A percentile compares a stretch with the other conserved stretches of the same genome.
Conservation (phyloP, 2,888 invertebrate species). For the Noctua janthina region DNA sequence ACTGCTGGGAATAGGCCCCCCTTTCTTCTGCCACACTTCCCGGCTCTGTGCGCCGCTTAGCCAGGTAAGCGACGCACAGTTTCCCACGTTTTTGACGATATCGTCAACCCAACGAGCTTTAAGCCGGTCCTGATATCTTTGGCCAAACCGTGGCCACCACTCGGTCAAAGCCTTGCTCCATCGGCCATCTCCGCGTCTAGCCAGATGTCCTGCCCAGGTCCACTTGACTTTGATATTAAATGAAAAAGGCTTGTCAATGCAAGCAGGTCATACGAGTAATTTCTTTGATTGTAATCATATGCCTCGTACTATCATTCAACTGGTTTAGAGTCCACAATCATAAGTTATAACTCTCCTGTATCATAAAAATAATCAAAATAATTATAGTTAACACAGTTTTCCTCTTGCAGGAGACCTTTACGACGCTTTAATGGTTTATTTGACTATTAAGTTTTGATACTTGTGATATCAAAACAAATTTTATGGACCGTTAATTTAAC, state of each 20-base stretch:
- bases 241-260: neutral
- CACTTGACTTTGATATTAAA: neutral
- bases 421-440: constrained; percentile 60
- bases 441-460: constrained; percentile 52
- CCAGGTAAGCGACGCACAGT: too few relatives aligned
- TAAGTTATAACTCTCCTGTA: constrained; percentile 24
- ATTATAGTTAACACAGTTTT: constrained; percentile 51
- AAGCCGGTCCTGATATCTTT: too few relatives aligned
- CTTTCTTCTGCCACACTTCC: too few relatives aligned
- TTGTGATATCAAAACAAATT: constrained; percentile 44
- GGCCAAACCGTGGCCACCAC: too few relatives aligned
- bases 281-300: constrained; percentile 22
- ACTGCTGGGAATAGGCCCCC: too few relatives aligned
- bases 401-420: constrained; percentile 48
- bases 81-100: too few relatives aligned
- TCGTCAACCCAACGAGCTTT: too few relatives aligned
- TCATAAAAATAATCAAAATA: constrained; percentile 57
- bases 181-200: too few relatives aligned
- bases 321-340: constrained; percentile 37
- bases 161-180: too few relatives aligned
- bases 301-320: constrained; percentile 10
- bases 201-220: too few relatives aligned
- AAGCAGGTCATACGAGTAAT: constrained; percentile 17
- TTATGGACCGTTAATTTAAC: constrained; percentile 34
- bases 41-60: too few relatives aligned